Evolutionary conservation across 2,113 vertebrate genomes (phyloP), one percentile per base, ranked within the genome.

Genomic region (Petroica traversi): DNA sequence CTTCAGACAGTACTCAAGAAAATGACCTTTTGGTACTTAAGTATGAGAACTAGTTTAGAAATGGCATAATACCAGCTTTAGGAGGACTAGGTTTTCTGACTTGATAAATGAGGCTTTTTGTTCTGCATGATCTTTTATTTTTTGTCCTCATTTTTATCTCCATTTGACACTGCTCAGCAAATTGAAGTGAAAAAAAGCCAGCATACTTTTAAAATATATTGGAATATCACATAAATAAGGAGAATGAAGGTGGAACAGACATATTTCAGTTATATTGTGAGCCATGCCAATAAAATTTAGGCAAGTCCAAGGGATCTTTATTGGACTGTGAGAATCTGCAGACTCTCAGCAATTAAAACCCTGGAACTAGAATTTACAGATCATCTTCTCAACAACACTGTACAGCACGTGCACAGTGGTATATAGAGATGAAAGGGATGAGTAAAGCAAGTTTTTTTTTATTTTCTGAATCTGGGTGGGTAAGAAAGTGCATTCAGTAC

Each of bases 1-100:
- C 51, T 91, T 91, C 81, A 84, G 61, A 80, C 11, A 88, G 51
- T 59, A 66, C 24, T 81, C 43, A 80, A 61, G 85, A 95, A 96
- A 95, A 96, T 77, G 55, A 92, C 78, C 68, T 86, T n/a, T 74
- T 77, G n/a, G 57, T 79, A 69, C 49, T 80, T 68, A 71, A 69
- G 22, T 61, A 62, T 67, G 22, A 85, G 91, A 88, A 74, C 16
- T 80, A 61, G 12, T 52, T 93, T 80, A 62, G 67, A 90, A 92
- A 84, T 68, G 36, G 48, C 52, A 88, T 82, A 89, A 78, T 51
- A 63, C 6, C n/a, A 33, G 16, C 22, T 66, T 82, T 48, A 48
- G 15, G 26, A 92, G 9, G 12, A 75, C 62, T 94, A 41, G 59
- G 71, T 92, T 90, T 95, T 88, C 48, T 92, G 34, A 49, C 59